A percentile compares a stretch with the other conserved stretches of the same genome.
These are phyloP conservation scores for Ctenomys sociabilis DNA, from an alignment of 2,113 vertebrate genomes.

Conservation along the genomic window DNA sequence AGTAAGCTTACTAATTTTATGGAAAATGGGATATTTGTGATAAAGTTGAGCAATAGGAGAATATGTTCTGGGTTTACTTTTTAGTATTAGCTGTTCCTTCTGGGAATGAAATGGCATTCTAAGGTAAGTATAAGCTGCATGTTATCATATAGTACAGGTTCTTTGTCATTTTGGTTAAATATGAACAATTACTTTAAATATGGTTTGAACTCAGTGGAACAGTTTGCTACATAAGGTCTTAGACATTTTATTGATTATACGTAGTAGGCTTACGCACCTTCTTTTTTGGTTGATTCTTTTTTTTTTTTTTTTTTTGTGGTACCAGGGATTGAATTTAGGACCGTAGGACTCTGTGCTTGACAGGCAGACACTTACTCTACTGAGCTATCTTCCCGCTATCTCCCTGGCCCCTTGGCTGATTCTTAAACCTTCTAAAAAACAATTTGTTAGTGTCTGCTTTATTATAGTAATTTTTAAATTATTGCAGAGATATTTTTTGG, in stretches of 20 bases:
- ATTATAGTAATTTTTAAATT: slow-evolving; percentile 14
- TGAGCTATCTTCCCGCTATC: too few relatives aligned
- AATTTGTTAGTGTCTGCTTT: slow-evolving; percentile 40
- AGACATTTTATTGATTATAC: slow-evolving; percentile 38
- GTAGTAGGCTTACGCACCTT: not conserved
- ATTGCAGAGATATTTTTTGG: not conserved
- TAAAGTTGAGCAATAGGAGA: not conserved
- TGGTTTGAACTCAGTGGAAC: slow-evolving; percentile 2
- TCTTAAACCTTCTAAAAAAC: slow-evolving; percentile 47
- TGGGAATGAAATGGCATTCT: slow-evolving; percentile 24
- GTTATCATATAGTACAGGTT: not conserved
- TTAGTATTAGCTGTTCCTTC: not conserved
- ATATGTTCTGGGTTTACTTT: slow-evolving; percentile 46
- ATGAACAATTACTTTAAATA: slow-evolving; percentile 12
- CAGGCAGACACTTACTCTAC: too few relatives aligned
- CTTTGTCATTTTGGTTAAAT: slow-evolving; percentile 47
- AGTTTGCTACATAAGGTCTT: not conserved
- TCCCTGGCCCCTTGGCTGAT: not conserved
- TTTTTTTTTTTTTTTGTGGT: too few relatives aligned
- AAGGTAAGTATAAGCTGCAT: not conserved
- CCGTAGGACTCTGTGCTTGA: too few relatives aligned
- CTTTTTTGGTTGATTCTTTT: not conserved
- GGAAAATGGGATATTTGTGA: slow-evolving; percentile 14
- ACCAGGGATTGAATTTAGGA: too few relatives aligned
- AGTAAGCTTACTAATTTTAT: slow-evolving; percentile 26